Conservation (phyloP, 2,888 invertebrate species). For the Caenorhabditis zanzibari region DNA sequence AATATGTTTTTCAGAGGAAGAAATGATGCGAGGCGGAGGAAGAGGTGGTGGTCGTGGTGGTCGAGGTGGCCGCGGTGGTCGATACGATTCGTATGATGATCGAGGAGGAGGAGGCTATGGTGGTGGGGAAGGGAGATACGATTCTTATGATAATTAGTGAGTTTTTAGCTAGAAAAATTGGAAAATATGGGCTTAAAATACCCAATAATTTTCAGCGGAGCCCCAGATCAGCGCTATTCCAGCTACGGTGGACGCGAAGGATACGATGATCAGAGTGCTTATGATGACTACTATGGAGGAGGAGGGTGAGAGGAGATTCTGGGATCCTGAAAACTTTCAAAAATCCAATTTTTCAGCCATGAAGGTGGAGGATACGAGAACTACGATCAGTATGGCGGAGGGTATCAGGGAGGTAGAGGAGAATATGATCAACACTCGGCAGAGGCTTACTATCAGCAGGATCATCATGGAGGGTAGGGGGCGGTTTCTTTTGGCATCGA, state of each 20-base stretch:
- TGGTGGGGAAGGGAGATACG: conserved; percentile 10
- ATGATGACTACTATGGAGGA: conserved; percentile 35
- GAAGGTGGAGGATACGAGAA: conserved; percentile 2
- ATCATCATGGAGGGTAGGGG: conserved; percentile 17
- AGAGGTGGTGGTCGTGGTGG: background rate
- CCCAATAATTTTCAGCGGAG: background rate
- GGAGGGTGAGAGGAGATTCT: no score
- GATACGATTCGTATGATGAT: conserved; percentile 6
- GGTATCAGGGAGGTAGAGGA: background rate
- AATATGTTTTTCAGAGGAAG: background rate
- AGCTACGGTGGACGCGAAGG: background rate
- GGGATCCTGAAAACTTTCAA: no score
- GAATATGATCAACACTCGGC: conserved; percentile 4
- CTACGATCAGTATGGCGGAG: conserved; percentile 24
- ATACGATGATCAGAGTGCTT: conserved; percentile 8
- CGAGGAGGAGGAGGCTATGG: background rate
- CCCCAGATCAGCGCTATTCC: background rate
- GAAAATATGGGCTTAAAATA: no score
- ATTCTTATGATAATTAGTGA: background rate
- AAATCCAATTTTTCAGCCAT: no score
- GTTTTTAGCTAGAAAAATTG: background rate
- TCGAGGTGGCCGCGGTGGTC: conserved; percentile 28
- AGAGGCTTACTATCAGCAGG: conserved; percentile 38
- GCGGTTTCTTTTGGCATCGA: background rate
- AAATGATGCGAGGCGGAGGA: background rate